Conservation (phyloP, 2,113 vertebrate species). For the Pampusana beccarii region DNA sequence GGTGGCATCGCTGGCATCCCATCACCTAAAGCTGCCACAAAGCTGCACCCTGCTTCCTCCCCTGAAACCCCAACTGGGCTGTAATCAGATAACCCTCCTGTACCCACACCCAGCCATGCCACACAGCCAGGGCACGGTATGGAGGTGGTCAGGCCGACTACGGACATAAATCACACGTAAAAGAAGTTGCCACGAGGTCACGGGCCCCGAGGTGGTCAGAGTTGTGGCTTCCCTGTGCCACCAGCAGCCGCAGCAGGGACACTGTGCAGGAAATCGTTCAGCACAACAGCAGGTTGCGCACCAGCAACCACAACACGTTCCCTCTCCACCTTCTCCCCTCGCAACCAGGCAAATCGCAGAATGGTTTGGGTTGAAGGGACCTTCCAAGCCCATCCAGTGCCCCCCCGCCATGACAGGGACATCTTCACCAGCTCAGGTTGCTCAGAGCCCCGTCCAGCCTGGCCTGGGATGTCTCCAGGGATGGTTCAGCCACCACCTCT, state of each 20-base stretch:
- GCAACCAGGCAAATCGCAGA: not conserved
- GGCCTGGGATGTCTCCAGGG: too few relatives aligned
- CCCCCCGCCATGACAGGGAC: too few relatives aligned
- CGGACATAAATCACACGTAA: not conserved
- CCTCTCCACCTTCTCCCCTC: not conserved
- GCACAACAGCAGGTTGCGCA: not conserved
- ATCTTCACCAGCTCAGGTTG: too few relatives aligned
- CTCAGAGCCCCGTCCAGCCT: too few relatives aligned
- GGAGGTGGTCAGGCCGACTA: not conserved
- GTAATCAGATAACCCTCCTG: not conserved
- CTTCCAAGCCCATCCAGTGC: too few relatives aligned
- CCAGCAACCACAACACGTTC: not conserved
- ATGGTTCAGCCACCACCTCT: too few relatives aligned
- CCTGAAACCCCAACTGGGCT: not conserved
- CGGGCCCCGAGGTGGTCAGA: not conserved
- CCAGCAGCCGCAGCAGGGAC: not conserved
- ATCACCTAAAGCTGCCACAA: not conserved
- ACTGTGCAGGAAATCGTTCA: not conserved
- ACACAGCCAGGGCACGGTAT: fast-evolving
- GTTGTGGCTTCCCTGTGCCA: not conserved
- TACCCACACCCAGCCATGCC: not conserved
- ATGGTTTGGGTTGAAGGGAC: too few relatives aligned
- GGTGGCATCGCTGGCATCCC: not conserved
- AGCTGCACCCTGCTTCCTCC: not conserved
- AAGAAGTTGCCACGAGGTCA: not conserved